Conservation (phyloP, 2,888 invertebrate genomes). For the Hofmannophila pseudospretella region DNA sequence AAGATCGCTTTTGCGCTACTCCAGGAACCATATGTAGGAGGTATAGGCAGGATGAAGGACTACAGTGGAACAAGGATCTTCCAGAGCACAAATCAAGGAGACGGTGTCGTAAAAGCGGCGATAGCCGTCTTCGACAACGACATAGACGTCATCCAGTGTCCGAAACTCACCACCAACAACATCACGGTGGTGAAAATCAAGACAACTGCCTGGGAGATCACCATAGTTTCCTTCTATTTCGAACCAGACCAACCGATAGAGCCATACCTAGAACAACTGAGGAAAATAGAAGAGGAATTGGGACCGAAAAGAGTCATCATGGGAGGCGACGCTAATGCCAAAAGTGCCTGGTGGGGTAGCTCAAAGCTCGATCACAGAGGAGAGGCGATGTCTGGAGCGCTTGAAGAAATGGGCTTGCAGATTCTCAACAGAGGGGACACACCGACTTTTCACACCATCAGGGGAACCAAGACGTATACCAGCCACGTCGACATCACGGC, state of each 20-base stretch:
- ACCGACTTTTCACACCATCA: constrained; percentile 13
- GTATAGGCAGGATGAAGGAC: background rate
- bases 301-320: constrained; percentile 13
- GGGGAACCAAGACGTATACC: constrained; percentile 9
- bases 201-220: constrained; percentile 3
- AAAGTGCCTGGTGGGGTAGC: constrained; percentile 20
- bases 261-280: constrained; percentile 6
- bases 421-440: constrained; percentile 6
- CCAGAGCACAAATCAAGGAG: background rate
- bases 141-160: background rate
- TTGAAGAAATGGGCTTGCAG: constrained; percentile 10
- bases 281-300: background rate
- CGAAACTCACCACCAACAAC: constrained; percentile 4
- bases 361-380: constrained; percentile 12
- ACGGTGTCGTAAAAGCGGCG: constrained; percentile 4
- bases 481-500: constrained; percentile 14
- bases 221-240: constrained; percentile 4
- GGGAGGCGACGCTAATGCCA: constrained; percentile 19
- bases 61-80: background rate
- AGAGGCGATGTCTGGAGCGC: constrained; percentile 1
- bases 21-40: background rate
- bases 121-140: constrained; percentile 6
- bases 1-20: background rate
- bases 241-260: constrained; percentile 7
- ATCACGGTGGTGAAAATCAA: constrained; percentile 1